A percentile compares a stretch with the other conserved stretches of the same genome.
phyloP scores from a whole-genome alignment of 92 coral and sea anemone genomes.

The Desmophyllum pertusum region DNA sequence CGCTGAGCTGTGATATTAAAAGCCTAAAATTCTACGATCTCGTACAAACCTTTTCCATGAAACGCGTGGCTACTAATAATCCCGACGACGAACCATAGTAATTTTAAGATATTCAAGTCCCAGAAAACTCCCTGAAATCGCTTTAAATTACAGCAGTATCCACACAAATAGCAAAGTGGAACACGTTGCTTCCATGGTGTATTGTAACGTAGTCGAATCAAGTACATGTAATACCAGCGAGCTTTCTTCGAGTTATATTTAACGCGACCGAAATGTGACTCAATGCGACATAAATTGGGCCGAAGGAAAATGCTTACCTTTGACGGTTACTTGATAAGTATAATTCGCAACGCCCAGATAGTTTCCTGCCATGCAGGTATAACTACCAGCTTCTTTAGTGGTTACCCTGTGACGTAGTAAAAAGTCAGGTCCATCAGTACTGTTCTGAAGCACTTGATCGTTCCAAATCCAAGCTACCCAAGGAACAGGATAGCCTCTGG shows the following conservation, averaged over 20 bases:
- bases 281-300: no score
- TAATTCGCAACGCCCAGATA: background rate
- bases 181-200: no score
- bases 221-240: no score
- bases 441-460: background rate
- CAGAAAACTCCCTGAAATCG: no score
- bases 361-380: background rate
- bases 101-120: background rate
- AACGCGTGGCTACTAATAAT: background rate
- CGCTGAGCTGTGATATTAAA: no score
- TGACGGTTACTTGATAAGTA: background rate
- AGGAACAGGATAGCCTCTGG: background rate
- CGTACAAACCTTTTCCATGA: background rate
- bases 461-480: slow-evolving; percentile 1
- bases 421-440: background rate
- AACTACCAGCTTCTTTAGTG: background rate
- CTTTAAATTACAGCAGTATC: no score
- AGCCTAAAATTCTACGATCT: background rate
- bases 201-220: no score
- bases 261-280: no score
- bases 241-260: no score
- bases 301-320: background rate
- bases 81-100: background rate
- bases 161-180: no score
- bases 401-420: background rate